These are phyloP conservation scores for Hirtodrosophila histrioides DNA, from an alignment of 2,888 invertebrate species.

Conservation along the genomic window DNA sequence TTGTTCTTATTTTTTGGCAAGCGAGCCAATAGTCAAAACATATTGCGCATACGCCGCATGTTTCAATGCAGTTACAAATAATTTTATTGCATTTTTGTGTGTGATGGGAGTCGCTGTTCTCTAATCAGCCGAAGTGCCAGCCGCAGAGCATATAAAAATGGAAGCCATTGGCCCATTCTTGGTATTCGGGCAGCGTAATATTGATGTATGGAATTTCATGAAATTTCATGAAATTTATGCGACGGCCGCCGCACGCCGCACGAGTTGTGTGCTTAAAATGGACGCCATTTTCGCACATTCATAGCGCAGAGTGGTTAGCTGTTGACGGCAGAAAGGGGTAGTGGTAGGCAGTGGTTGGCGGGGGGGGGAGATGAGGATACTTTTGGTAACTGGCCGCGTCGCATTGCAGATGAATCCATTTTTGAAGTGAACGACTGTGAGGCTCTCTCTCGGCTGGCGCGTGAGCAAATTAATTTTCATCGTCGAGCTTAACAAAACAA, in stretches of 20 bases:
- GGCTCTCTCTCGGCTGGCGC: conserved; percentile 56
- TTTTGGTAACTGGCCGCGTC: conserved; percentile 61
- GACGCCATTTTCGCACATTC: conserved; percentile 56
- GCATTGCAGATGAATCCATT: conserved; percentile 76
- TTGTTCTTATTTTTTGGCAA: conserved; percentile 5
- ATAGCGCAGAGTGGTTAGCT: conserved; percentile 12
- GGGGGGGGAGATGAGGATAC: not conserved
- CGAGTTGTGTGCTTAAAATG: conserved; percentile 57
- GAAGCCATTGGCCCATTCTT: conserved; percentile 14
- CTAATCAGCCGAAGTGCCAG: conserved; percentile 48
- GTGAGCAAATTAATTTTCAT: conserved; percentile 78
- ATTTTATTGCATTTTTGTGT: conserved; percentile 41
- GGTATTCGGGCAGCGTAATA: conserved; percentile 31
- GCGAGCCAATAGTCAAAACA: conserved; percentile 19
- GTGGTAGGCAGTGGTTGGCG: not conserved
- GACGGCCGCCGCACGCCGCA: conserved; percentile 45
- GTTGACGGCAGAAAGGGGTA: too few relatives aligned
- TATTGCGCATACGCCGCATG: conserved; percentile 48
- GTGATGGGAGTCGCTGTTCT: not conserved
- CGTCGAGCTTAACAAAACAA: conserved; percentile 35
- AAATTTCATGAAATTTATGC: conserved; percentile 73
- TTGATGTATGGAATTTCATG: conserved; percentile 72
- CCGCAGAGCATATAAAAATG: conserved; percentile 5
- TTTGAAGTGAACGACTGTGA: conserved; percentile 37
- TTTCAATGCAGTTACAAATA: conserved; percentile 41